Percentiles rank a stretch among this genome's conserved stretches.
Evolutionary conservation across 2,888 invertebrate species (phyloP).

Genomic region (Peribatodes rhomboidaria): DNA sequence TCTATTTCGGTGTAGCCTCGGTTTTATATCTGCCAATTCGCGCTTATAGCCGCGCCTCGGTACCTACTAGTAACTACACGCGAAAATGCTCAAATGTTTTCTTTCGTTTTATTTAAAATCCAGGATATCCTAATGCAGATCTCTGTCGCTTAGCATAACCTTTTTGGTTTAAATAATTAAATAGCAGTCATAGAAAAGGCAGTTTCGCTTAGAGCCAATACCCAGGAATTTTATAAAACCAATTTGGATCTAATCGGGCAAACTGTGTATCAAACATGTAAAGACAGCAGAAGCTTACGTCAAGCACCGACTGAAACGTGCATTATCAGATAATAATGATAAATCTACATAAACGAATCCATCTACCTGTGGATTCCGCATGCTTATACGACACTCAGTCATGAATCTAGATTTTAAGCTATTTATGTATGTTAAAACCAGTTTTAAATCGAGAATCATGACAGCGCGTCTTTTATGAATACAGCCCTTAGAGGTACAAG

Average conservation of each 20-base stretch:
- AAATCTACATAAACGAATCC: no score
- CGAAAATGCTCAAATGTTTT: constrained; percentile 1
- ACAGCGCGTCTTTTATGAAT: no score
- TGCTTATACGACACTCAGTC: no score
- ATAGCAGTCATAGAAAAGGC: neutral
- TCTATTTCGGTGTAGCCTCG: constrained; percentile 73
- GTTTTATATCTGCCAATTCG: constrained; percentile 49
- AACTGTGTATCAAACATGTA: neutral
- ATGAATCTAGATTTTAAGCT: no score
- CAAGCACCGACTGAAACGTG: no score
- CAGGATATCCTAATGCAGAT: constrained; percentile 4
- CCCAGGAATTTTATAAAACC: neutral
- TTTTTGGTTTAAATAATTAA: neutral
- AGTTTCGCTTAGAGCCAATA: neutral
- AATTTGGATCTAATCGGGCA: neutral
- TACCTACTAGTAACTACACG: constrained; percentile 32
- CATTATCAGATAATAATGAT: no score
- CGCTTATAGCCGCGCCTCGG: constrained; percentile 15
- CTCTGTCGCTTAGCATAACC: neutral
- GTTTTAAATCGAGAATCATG: no score
- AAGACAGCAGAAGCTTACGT: no score
- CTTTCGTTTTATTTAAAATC: constrained; percentile 2
- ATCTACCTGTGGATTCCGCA: no score
- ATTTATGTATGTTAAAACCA: no score
- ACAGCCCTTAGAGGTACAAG: no score